Base-by-base conservation (phyloP, 2,888 invertebrate genomes). In the Geophilus truncorum region DNA sequence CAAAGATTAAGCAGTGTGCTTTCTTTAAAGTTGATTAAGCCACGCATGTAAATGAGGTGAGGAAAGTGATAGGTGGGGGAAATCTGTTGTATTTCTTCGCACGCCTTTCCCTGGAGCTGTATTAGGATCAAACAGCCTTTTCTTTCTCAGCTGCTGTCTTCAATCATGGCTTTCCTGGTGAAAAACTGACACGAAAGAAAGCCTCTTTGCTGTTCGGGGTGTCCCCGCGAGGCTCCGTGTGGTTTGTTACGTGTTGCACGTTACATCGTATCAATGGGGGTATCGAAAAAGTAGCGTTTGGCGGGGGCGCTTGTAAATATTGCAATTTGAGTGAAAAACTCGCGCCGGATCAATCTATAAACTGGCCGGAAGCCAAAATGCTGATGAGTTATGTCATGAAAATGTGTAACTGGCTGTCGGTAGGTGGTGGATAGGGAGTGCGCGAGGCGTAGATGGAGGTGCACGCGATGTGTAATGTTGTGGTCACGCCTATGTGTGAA, bases 361-460 rank as follows among this genome's bases (percentile, higher is more conserved):
- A 62, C 62, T 62, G 62, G 62, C 62, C 62, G 62, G 25, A 62
- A 62, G 62, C 62, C 62, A 62, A 62, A 62, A 23, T 62, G 62
- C 62, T 62, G 62, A 62, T 62, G 62, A 62, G 62, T 62, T 62
- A 62, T 62, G 62, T 62, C 62, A 62, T 62, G 62, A 62, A 62
- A 62, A 23, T 62, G 62, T 62, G 23, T 62, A 62, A 62, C 62
- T 62, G 62, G 62, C 23, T 62, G 62, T 62, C 25, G 62, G 62
- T 62, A 62, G 62, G 62, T 23, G 62, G 62, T 23, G 62, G 23
- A 28, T 57, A 7, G 62, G 62, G 62, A 28, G 62, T 25, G 23
- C 23, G 28, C 9, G 62, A 1, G 25, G 9, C 12, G 12, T 6
- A 23, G 7, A 23, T 23, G 45, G 18, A 45, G 45, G 62, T 62